Evolutionary conservation across 1,140 invertebrate genomes (phyloP).

Genomic region (Steinernema khuongi): DNA sequence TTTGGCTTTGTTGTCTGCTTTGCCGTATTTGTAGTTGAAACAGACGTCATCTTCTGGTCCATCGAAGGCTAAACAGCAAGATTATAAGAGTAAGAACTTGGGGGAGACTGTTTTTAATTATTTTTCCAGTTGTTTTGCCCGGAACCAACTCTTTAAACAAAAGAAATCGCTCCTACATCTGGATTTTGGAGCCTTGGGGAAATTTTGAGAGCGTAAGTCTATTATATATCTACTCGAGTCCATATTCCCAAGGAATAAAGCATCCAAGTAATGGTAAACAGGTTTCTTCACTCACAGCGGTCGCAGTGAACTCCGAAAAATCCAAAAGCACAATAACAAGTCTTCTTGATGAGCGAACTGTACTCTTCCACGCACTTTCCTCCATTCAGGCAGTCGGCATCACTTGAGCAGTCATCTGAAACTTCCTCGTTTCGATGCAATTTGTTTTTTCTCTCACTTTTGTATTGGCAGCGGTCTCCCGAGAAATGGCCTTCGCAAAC

Average conservation of each 20-base stretch:
- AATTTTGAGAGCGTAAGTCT: too few species aligned
- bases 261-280: too few species aligned
- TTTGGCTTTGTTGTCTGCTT: constrained; percentile 19
- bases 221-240: too few species aligned
- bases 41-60: constrained; percentile 25
- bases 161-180: too few species aligned
- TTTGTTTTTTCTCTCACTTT: too few species aligned
- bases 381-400: constrained; percentile 61
- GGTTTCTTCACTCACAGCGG: constrained; percentile 60
- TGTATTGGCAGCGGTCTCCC: constrained; percentile 49
- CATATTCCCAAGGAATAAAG: too few species aligned
- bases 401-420: constrained; percentile 32
- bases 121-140: too few species aligned
- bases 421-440: constrained; percentile 4
- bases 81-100: too few species aligned
- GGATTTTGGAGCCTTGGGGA: too few species aligned
- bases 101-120: too few species aligned
- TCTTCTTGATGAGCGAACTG: constrained; percentile 62
- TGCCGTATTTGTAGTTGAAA: constrained; percentile 32
- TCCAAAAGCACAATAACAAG: constrained; percentile 37
- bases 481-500: constrained; percentile 41
- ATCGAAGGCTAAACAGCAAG: constrained; percentile 35
- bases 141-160: too few species aligned
- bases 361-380: constrained; percentile 36
- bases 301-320: constrained; percentile 56